Conservation (phyloP, 2,888 invertebrate genomes). For the Parnassius apollo region DNA sequence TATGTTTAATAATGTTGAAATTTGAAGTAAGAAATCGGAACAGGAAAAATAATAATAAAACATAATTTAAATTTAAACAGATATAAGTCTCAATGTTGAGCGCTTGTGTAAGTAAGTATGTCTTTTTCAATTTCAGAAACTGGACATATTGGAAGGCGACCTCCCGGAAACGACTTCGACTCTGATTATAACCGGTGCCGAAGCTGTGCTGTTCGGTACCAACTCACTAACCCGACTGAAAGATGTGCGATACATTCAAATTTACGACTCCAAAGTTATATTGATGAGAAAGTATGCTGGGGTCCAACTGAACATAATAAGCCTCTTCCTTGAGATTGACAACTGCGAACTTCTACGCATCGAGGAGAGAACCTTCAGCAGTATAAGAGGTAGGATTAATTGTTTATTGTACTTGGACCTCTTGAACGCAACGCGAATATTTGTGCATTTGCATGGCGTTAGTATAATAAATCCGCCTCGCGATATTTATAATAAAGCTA, state of each 20-base stretch:
- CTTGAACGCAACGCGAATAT: conserved; percentile 2
- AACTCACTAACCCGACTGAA: conserved; percentile 80
- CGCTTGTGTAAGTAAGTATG: background rate
- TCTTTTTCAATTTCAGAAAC: conserved; percentile 58
- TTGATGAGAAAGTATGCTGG: conserved; percentile 82
- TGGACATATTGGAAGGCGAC: conserved; percentile 71
- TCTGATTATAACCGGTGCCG: conserved; percentile 79
- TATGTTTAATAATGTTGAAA: no score
- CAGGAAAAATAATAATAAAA: no score
- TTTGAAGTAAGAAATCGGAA: no score
- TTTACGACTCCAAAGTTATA: conserved; percentile 76
- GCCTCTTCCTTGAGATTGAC: conserved; percentile 81
- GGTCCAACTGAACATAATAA: conserved; percentile 80
- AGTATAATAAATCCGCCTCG: no score
- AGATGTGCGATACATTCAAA: conserved; percentile 78
- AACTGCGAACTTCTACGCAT: conserved; percentile 81
- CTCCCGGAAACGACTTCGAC: conserved; percentile 82
- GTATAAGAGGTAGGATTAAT: conserved; percentile 72
- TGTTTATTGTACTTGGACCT: conserved; percentile 1
- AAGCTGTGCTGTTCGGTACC: conserved; percentile 75
- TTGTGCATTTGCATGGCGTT: background rate
- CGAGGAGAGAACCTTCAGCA: conserved; percentile 83
- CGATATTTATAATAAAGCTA: no score
- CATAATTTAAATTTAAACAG: no score
- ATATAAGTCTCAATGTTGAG: no score